These are phyloP conservation scores for Cebus imitator DNA, from an alignment of 2,113 vertebrate genomes.

Conservation along the genomic window DNA sequence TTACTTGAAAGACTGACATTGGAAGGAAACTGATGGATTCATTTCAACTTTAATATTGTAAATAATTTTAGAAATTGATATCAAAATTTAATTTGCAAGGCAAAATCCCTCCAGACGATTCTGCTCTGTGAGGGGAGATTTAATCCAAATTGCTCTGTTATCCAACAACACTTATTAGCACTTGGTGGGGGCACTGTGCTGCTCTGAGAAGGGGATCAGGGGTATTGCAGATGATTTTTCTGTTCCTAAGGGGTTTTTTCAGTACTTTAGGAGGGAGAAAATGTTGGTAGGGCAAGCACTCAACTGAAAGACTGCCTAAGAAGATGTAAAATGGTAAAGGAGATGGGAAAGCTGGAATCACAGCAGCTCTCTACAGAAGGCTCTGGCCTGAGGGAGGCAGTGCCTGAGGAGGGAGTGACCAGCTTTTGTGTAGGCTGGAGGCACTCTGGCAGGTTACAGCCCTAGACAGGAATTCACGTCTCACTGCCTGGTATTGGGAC, in stretches of 20 bases:
- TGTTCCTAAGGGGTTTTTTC: background rate
- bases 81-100: conserved; percentile 35
- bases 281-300: background rate
- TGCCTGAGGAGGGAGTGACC: background rate
- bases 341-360: background rate
- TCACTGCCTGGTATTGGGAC: background rate
- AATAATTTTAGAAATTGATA: conserved; percentile 42
- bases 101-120: background rate
- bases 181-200: background rate
- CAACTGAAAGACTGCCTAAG: background rate
- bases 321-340: background rate
- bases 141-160: background rate
- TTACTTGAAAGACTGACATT: background rate
- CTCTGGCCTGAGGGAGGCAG: background rate
- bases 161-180: background rate
- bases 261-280: conserved; percentile 3
- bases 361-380: background rate
- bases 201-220: background rate
- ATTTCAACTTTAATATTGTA: conserved; percentile 38
- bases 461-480: background rate
- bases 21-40: conserved; percentile 24
- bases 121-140: background rate
- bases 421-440: background rate
- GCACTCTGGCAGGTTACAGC: background rate
- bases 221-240: background rate